Percentiles rank a stretch among this genome's conserved stretches.
phyloP scores from a whole-genome alignment of 2,797 vertebrate genomes.

The Pteronotus mesoamericanus region DNA sequence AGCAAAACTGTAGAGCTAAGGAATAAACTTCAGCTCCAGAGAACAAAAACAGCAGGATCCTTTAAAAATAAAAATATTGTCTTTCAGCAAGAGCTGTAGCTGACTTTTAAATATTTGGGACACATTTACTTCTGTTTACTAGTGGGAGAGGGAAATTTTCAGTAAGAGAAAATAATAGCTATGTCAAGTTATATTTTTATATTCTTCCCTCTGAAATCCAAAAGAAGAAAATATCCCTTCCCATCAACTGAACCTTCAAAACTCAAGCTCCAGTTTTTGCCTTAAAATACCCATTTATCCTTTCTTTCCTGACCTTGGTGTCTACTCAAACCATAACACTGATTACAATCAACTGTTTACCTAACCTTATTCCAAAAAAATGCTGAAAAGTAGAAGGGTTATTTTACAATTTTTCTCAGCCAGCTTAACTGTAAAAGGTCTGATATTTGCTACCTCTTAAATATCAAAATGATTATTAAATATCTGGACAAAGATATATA shows the following conservation, averaged over 20 bases:
- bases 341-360: not conserved
- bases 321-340: not conserved
- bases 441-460: not conserved
- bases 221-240: not conserved
- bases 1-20: not conserved
- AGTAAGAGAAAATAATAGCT: slow-evolving; percentile 3
- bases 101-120: not conserved
- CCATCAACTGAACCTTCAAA: not conserved
- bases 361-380: not conserved
- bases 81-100: not conserved
- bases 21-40: not conserved
- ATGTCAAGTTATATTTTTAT: slow-evolving; percentile 5
- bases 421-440: not conserved
- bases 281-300: not conserved
- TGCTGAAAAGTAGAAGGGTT: not conserved
- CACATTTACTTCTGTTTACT: not conserved
- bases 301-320: not conserved
- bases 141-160: not conserved
- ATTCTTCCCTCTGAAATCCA: not conserved
- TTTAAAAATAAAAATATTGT: not conserved
- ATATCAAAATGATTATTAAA: not conserved
- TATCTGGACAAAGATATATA: not conserved
- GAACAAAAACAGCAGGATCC: not conserved
- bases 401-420: not conserved
- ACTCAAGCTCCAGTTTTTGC: not conserved